These are phyloP conservation scores for Climacteris rufus DNA, from an alignment of 2,113 vertebrate species.

Conservation along the genomic window DNA sequence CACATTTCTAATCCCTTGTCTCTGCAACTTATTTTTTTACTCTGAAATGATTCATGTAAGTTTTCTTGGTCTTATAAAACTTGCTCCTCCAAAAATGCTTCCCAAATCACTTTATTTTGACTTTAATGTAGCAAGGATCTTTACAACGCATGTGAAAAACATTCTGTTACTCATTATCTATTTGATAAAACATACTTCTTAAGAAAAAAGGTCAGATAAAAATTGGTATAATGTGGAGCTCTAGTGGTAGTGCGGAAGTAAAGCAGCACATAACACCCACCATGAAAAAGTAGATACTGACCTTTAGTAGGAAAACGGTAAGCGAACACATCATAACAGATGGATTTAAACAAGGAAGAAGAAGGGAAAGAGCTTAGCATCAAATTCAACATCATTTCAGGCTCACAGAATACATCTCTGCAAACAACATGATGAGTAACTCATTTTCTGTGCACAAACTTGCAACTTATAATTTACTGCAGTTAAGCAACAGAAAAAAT, in stretches of 20 bases:
- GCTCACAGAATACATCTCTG: not conserved
- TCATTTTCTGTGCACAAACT: not conserved
- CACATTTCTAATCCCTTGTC: not conserved
- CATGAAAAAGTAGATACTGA: not conserved
- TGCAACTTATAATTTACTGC: not conserved
- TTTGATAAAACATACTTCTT: not conserved
- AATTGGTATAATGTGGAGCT: conserved; percentile 69
- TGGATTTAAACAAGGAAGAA: not conserved
- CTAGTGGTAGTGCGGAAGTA: conserved; percentile 66
- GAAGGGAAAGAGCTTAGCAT: not conserved
- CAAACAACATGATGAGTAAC: not conserved
- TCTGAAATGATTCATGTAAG: not conserved
- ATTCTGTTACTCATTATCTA: not conserved
- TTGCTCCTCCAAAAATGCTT: not conserved
- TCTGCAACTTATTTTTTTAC: not conserved
- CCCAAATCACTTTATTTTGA: not conserved
- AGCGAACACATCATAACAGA: not conserved
- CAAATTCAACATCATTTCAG: not conserved
- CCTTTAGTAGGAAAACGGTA: not conserved
- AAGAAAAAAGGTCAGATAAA: conserved; percentile 21
- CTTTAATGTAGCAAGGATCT: not conserved
- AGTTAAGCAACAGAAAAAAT: not conserved
- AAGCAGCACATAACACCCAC: not conserved
- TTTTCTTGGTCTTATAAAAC: not conserved
- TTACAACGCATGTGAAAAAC: not conserved